Evolutionary conservation across 37 sponge, comb jelly and placozoan species (phyloP).

Genomic region (Halichondria panicea): DNA sequence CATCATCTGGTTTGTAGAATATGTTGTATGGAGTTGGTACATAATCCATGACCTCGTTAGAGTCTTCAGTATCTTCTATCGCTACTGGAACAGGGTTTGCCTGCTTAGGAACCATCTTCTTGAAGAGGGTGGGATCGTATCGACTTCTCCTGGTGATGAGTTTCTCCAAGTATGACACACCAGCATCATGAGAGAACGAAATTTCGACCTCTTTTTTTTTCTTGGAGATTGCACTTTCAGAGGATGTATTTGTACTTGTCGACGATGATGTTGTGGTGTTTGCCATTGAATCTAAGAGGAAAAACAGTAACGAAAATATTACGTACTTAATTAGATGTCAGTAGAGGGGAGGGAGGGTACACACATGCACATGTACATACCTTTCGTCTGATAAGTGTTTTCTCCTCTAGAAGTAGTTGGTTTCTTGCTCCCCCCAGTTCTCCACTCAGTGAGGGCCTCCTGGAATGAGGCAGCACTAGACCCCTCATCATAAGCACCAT

Average conservation of each 20-base stretch:
- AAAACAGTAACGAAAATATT: no score
- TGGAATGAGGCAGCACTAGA: conserved; percentile 70
- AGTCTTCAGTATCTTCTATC: background rate
- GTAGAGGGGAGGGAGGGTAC: no score
- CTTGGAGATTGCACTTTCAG: no score
- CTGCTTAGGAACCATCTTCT: background rate
- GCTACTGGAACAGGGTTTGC: background rate
- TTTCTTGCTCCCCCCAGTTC: conserved; percentile 2
- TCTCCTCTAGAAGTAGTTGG: background rate
- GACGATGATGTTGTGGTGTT: no score
- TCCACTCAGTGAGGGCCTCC: conserved; percentile 78
- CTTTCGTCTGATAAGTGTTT: background rate
- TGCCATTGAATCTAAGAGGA: background rate
- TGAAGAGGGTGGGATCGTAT: conserved; percentile 11
- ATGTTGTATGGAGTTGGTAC: conserved; percentile 61
- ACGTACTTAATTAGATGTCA: no score
- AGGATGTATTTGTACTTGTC: no score
- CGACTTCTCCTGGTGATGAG: conserved; percentile 42
- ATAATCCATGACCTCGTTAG: background rate
- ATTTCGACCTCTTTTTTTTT: background rate
- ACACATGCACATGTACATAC: background rate
- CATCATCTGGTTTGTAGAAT: conserved; percentile 33
- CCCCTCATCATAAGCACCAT: conserved; percentile 72
- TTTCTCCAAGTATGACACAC: conserved; percentile 62
- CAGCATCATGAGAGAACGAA: conserved; percentile 1